Percentiles rank a stretch among this genome's conserved stretches.
These are phyloP conservation scores for Pangasianodon hypophthalmus DNA, from an alignment of 2,113 vertebrate genomes.

Conservation along the genomic window DNA sequence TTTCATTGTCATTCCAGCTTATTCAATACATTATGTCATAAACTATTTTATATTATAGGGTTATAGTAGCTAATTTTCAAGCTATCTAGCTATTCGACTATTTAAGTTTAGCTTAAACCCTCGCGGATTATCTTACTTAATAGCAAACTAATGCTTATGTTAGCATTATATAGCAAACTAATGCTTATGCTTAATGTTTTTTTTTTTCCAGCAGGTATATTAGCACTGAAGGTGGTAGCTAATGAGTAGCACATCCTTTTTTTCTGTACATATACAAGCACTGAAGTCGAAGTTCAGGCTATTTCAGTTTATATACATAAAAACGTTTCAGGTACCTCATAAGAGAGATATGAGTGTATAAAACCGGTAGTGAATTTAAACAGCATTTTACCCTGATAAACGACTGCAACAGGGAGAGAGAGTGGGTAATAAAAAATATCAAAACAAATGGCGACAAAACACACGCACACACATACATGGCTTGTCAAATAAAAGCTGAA, in stretches of 20 bases:
- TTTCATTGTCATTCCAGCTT: neutral
- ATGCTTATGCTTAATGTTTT: neutral
- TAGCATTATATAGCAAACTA: neutral
- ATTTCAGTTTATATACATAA: conserved; percentile 1
- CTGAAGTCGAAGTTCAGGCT: neutral
- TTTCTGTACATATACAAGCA: neutral
- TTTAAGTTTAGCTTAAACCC: neutral
- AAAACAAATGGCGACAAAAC: conserved; percentile 10
- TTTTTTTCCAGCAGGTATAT: neutral
- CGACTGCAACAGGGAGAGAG: neutral
- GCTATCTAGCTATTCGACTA: neutral
- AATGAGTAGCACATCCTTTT: neutral
- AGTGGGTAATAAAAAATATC: conserved; percentile 16
- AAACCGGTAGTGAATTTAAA: conserved; percentile 23
- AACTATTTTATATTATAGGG: neutral
- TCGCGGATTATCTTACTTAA: neutral
- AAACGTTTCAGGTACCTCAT: neutral
- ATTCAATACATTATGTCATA: neutral
- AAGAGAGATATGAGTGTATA: neutral
- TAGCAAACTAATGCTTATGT: neutral
- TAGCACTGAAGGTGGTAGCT: neutral
- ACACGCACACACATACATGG: conserved; percentile 6
- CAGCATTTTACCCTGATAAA: conserved; percentile 16
- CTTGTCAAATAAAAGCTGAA: conserved; percentile 28
- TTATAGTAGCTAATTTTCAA: neutral